A percentile compares a stretch with the other conserved stretches of the same genome.
phyloP scores from a whole-genome alignment of 2,113 vertebrate species.

The Pteropus alecto region DNA sequence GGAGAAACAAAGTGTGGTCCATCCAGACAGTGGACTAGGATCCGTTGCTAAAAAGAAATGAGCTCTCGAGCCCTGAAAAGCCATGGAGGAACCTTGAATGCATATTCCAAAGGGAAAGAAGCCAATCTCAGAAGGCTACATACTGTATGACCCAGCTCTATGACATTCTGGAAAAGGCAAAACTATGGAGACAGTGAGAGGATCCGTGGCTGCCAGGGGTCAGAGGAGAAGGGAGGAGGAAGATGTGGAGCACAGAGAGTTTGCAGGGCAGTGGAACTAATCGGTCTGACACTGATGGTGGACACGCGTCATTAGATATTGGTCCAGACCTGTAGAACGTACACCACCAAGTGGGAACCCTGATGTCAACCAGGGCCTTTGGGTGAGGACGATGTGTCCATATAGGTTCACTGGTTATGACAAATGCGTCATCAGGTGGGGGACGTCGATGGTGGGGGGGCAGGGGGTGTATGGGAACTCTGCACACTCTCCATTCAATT shows the following conservation, averaged over 20 bases:
- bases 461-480: not conserved
- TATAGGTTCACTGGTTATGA: not conserved
- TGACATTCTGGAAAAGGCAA: not conserved
- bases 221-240: not conserved
- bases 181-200: not conserved
- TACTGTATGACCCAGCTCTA: not conserved
- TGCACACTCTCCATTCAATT: not conserved
- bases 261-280: not conserved
- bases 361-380: not conserved
- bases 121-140: not conserved
- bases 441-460: not conserved
- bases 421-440: not conserved
- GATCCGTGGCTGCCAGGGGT: not conserved
- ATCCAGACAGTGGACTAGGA: not conserved
- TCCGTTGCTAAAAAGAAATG: not conserved
- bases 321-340: not conserved
- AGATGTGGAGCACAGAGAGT: not conserved
- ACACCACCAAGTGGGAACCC: not conserved
- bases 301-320: not conserved
- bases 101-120: not conserved
- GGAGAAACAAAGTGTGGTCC: not conserved
- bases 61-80: not conserved
- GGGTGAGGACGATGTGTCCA: not conserved
- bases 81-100: not conserved
- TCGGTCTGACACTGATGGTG: not conserved